These are phyloP conservation scores for Sinocyclocheilus grahami DNA, from an alignment of 2,113 vertebrate species.

Conservation along the genomic window DNA sequence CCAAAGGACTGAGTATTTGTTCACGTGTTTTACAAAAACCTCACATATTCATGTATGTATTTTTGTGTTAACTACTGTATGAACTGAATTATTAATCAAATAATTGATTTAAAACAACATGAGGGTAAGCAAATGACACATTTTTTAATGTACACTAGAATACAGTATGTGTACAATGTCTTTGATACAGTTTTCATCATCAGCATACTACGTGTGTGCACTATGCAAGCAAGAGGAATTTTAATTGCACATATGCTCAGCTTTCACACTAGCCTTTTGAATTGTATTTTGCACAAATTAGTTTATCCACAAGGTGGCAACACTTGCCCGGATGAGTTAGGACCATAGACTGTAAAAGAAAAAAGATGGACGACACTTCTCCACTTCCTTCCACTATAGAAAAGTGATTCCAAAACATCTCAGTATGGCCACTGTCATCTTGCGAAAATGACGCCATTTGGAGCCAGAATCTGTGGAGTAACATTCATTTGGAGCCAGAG, in stretches of 20 bases:
- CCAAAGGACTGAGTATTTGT: conserved; percentile 11
- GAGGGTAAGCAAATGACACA: not conserved
- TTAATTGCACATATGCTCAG: not conserved
- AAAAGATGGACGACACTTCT: too few relatives aligned
- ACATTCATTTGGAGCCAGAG: too few relatives aligned
- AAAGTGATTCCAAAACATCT: too few relatives aligned
- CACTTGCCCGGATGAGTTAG: too few relatives aligned
- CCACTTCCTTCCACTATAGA: too few relatives aligned
- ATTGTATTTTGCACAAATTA: not conserved
- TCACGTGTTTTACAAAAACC: not conserved
- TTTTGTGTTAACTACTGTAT: not conserved
- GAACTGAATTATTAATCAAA: not conserved
- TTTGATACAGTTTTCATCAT: too few relatives aligned
- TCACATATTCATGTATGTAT: not conserved
- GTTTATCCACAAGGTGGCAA: too few relatives aligned
- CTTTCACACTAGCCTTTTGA: not conserved
- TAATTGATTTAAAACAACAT: not conserved
- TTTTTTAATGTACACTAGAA: not conserved
- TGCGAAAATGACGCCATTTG: too few relatives aligned
- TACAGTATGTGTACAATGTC: too few relatives aligned
- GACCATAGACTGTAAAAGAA: too few relatives aligned
- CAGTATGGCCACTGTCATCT: too few relatives aligned
- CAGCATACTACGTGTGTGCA: not conserved
- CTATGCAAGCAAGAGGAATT: not conserved
- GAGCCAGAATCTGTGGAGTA: too few relatives aligned